Evolutionary conservation across 2,888 invertebrate genomes (phyloP).

Genomic region (Pristionchus exspectatus): DNA sequence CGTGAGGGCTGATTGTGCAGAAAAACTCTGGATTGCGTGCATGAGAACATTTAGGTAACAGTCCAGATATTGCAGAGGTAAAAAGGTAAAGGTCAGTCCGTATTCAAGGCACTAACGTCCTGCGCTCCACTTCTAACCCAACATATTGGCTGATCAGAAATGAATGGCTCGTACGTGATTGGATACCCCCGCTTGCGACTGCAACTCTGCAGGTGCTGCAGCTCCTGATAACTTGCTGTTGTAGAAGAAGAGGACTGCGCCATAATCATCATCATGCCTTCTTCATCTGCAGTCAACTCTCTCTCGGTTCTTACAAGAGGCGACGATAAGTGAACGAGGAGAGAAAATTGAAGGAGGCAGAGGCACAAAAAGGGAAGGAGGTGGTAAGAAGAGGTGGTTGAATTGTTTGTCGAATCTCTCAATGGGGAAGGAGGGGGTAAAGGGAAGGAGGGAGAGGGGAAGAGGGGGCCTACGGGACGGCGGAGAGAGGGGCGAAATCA

Average conservation of each 20-base stretch:
- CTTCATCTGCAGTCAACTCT: neutral
- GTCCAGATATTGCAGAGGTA: no score
- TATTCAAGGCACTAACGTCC: no score
- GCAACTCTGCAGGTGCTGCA: neutral
- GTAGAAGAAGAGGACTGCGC: neutral
- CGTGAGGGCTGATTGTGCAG: no score
- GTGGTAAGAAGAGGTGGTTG: neutral
- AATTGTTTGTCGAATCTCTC: constrained; percentile 47
- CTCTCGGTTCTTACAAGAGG: neutral
- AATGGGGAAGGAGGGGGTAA: neutral
- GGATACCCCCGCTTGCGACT: constrained; percentile 35
- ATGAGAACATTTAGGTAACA: no score
- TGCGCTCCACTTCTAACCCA: no score
- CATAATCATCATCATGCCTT: neutral
- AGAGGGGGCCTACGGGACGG: neutral
- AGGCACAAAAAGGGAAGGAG: constrained; percentile 19
- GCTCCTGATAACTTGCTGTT: neutral
- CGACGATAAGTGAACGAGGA: neutral
- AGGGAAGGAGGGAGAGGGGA: neutral
- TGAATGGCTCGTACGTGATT: neutral
- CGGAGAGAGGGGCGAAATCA: neutral
- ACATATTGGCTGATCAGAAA: neutral
- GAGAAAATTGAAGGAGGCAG: neutral
- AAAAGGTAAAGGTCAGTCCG: no score
- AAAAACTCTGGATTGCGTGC: no score